These are phyloP conservation scores for Andrena marginata DNA, from an alignment of 2,888 invertebrate species.

Conservation along the genomic window DNA sequence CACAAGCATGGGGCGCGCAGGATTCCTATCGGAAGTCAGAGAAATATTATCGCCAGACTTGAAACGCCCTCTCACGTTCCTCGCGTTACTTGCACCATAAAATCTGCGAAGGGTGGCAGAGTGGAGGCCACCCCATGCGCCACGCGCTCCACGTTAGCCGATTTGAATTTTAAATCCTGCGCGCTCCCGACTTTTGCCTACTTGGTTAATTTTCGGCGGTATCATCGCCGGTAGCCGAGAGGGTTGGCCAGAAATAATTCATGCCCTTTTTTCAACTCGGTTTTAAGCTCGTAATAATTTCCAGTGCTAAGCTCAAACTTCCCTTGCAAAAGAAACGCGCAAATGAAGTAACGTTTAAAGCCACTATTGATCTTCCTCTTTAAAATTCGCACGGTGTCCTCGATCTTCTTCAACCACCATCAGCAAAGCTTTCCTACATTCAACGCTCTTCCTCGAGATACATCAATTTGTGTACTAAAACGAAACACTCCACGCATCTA, in stretches of 20 bases:
- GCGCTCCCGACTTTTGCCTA: constrained; percentile 57
- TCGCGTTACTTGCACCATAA: constrained; percentile 69
- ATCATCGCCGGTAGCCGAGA: constrained; percentile 17
- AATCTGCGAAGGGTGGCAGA: constrained; percentile 51
- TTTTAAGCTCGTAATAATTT: constrained; percentile 2
- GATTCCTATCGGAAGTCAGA: constrained; percentile 59
- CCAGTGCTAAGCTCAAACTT: background rate
- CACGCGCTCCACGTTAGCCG: constrained; percentile 65
- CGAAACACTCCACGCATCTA: background rate
- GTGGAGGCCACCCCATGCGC: constrained; percentile 23
- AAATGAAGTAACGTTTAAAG: background rate
- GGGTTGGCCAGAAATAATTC: constrained; percentile 21
- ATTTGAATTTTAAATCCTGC: constrained; percentile 77
- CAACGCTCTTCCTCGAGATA: background rate
- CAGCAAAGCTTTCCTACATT: background rate
- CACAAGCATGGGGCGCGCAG: background rate
- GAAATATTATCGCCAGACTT: constrained; percentile 65
- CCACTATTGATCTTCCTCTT: too few relatives aligned
- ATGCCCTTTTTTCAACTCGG: background rate
- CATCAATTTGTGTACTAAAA: background rate
- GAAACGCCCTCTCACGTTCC: constrained; percentile 60
- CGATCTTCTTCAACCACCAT: background rate
- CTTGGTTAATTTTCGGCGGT: constrained; percentile 70
- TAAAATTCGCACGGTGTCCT: background rate
- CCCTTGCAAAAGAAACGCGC: background rate